These are phyloP conservation scores for Oplegnathus fasciatus DNA, from an alignment of 2,113 vertebrate species.

Conservation along the genomic window DNA sequence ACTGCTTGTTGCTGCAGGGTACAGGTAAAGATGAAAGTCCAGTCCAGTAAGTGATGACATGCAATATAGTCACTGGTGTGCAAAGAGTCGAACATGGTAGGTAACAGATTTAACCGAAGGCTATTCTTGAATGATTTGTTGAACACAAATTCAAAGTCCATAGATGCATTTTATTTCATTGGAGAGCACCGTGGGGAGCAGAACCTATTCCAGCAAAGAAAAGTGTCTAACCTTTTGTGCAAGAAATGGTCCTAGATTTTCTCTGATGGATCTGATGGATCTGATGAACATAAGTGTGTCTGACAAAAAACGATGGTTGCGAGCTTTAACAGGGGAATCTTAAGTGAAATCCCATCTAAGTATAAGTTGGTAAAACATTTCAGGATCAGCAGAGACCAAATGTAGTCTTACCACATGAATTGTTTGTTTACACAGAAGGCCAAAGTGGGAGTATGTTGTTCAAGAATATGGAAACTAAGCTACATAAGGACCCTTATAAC, in stretches of 20 bases:
- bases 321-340: neutral
- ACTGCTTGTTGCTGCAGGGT: neutral
- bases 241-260: neutral
- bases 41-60: neutral
- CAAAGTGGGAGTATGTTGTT: neutral
- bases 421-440: slow-evolving; percentile 11
- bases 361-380: neutral
- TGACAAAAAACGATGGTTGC: neutral
- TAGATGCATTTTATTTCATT: neutral
- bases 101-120: neutral
- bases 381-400: neutral
- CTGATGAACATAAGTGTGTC: neutral
- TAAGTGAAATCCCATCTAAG: neutral
- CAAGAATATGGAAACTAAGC: slow-evolving; percentile 1
- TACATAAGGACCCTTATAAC: neutral
- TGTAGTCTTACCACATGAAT: neutral
- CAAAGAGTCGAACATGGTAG: neutral
- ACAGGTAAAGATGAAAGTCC: neutral
- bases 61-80: neutral
- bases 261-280: no score
- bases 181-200: neutral
- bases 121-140: neutral
- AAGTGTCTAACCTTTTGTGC: neutral
- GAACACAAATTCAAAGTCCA: neutral
- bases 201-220: neutral